A percentile compares a stretch with the other conserved stretches of the same genome.
phyloP scores from a whole-genome alignment of 2,797 vertebrate species.

The Spea hammondii region DNA sequence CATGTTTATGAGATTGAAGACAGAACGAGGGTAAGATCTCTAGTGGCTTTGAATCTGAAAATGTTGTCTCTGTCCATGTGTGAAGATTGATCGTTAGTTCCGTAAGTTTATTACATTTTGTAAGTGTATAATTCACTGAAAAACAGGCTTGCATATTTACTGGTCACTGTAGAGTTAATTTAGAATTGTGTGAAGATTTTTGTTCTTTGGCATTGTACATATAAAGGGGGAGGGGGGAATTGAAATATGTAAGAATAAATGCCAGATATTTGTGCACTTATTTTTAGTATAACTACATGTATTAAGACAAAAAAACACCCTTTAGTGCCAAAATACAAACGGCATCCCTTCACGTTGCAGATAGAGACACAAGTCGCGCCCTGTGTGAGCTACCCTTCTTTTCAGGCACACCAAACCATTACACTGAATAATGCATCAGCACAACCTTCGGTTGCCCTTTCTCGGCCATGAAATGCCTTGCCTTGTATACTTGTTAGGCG shows the following conservation, averaged over 20 bases:
- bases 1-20: slow-evolving; percentile 95
- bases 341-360: neutral
- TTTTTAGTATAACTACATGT: no score
- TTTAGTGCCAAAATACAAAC: no score
- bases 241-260: no score
- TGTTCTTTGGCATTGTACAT: neutral
- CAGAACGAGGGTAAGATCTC: slow-evolving; percentile 87
- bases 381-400: neutral
- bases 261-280: no score
- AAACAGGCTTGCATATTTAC: no score
- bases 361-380: neutral
- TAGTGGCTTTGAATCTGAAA: neutral
- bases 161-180: no score
- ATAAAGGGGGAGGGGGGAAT: no score
- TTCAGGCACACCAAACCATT: neutral
- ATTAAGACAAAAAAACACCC: no score
- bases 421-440: slow-evolving; percentile 6
- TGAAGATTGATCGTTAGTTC: no score
- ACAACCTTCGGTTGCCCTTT: slow-evolving; percentile 40
- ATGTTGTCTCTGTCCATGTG: no score
- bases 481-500: neutral
- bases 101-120: no score
- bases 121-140: no score
- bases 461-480: neutral
- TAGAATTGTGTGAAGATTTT: neutral